Evolutionary conservation across 2,797 vertebrate species (phyloP).

Genomic region (Tragelaphus eurycerus): DNA sequence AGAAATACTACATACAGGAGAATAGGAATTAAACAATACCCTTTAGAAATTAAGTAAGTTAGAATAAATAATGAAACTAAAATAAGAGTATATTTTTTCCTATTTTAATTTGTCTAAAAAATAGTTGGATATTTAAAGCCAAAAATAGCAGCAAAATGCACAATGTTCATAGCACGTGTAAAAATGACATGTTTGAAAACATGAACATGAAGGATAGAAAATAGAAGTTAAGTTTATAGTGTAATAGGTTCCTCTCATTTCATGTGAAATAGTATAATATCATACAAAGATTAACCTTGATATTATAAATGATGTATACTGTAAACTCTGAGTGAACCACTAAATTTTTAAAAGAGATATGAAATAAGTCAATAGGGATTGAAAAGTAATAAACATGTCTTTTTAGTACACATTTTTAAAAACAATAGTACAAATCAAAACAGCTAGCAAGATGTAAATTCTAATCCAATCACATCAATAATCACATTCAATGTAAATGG

Average conservation of each 20-base stretch:
- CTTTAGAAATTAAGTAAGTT: background rate
- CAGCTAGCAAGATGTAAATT: background rate
- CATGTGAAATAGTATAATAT: background rate
- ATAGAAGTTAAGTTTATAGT: background rate
- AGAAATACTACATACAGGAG: background rate
- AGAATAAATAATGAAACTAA: background rate
- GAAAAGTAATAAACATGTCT: background rate
- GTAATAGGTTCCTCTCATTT: background rate
- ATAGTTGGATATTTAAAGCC: background rate
- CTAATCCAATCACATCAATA: background rate
- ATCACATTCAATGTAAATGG: background rate
- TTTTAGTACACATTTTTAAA: background rate
- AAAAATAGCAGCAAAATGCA: background rate
- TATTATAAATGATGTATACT: background rate
- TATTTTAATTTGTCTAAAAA: background rate
- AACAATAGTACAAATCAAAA: background rate
- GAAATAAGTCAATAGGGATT: background rate
- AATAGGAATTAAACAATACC: background rate
- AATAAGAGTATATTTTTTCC: background rate
- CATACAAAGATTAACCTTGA: background rate
- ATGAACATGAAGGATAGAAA: background rate
- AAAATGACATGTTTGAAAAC: background rate
- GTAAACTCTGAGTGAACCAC: background rate
- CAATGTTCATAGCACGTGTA: background rate
- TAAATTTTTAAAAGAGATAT: background rate